Base-by-base conservation (phyloP, 1,140 invertebrate genomes). In the Aradophagus sp. region DNA sequence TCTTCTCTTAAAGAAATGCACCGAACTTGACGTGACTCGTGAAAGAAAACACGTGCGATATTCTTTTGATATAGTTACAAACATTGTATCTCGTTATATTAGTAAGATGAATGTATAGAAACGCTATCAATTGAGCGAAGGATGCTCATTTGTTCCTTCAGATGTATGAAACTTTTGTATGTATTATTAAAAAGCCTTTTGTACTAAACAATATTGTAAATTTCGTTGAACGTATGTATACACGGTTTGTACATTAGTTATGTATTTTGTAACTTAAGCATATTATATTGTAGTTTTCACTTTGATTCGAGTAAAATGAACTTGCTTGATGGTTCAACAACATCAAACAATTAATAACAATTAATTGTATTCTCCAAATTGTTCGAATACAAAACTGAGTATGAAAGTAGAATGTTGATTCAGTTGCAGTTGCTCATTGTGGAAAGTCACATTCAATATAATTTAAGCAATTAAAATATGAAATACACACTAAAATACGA, bases 151-250 rank as follows among this genome's bases (percentile, higher is more conserved):
- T 41, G 56, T 70, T 74, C 67, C 67, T 62, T 66, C 50, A 52
- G 13, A 12, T 70, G 63, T 63, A 68, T 55, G 68, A 59, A 34
- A 70, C 36, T 78, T 77, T 73, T 75, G 36, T 69, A 75, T 55
- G 59, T 70, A 73, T 55, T 67, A 68, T 65, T 68, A 76, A 63
- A 66, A 72, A 65, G 63, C 45, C 59, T 72, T 76, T 77, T 77
- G 63, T 74, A 76, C 58, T 20, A 35, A 63, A 63, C 41, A 71
- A 75, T 65, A 47, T 29, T 79, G 76, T 79, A 80, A 59, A 80
- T 79, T 80, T 69, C 53, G 78, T 80, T 81, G 45, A 73, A 48
- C 29, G 32, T 72, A 36, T 62, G 58, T n/a, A n/a, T n/a, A n/a
- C n/a, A n/a, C n/a, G n/a, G n/a, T n/a, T n/a, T n/a, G 20, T 23